These are phyloP conservation scores for Hippoglossus hippoglossus DNA, from an alignment of 2,797 vertebrate species.

Conservation along the genomic window DNA sequence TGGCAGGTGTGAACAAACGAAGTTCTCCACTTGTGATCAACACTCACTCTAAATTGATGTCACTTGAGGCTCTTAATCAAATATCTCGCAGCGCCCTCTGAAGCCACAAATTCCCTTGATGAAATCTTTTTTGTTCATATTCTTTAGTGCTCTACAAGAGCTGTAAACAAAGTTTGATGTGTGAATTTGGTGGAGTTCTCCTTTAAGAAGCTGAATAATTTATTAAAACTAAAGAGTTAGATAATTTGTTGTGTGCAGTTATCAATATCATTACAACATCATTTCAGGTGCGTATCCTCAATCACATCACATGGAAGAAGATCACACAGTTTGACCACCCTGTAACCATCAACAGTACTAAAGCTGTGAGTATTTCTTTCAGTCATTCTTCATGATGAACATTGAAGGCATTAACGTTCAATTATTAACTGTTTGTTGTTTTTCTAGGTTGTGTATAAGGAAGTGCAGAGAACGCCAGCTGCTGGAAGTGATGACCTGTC, in stretches of 20 bases:
- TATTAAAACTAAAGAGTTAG: not conserved
- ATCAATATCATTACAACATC: not conserved
- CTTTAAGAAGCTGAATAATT: not conserved
- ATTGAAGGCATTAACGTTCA: not conserved
- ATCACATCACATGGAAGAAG: slow-evolving; percentile 97
- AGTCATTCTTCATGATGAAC: not conserved
- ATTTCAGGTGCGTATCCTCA: slow-evolving; percentile 92
- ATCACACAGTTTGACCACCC: slow-evolving; percentile 91
- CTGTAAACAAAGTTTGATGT: not conserved
- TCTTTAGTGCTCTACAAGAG: too few relatives aligned
- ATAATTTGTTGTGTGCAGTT: not conserved
- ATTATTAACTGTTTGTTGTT: not conserved
- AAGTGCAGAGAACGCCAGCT: slow-evolving; percentile 87
- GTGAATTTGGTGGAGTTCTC: not conserved
- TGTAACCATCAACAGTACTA: slow-evolving; percentile 80
- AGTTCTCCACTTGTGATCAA: too few relatives aligned
- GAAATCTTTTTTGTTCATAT: too few relatives aligned
- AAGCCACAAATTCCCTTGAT: too few relatives aligned
- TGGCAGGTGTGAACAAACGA: too few relatives aligned
- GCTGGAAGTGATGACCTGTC: slow-evolving; percentile 82
- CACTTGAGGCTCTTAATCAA: too few relatives aligned
- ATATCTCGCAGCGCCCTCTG: too few relatives aligned
- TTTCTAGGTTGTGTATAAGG: slow-evolving; percentile 91
- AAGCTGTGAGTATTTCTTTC: slow-evolving; percentile 83
- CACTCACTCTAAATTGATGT: too few relatives aligned